These are phyloP conservation scores for Sinhomidia bicolor DNA, from an alignment of 2,888 invertebrate species.

Conservation along the genomic window DNA sequence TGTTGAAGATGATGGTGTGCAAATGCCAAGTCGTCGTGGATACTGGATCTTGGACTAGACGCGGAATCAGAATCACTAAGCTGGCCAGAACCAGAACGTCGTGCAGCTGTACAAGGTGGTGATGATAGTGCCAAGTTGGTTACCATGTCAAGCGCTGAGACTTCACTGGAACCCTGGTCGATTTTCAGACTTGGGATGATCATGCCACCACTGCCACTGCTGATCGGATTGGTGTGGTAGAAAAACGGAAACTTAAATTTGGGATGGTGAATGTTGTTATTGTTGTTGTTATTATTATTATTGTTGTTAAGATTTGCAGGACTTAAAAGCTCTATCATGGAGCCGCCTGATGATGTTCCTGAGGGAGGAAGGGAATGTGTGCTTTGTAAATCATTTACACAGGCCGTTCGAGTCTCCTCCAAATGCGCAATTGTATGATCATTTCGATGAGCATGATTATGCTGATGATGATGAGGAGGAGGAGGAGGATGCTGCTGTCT, in stretches of 20 bases:
- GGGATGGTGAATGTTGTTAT: slow-evolving; percentile 22
- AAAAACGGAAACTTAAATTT: slow-evolving; percentile 27
- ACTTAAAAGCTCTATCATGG: slow-evolving; percentile 6
- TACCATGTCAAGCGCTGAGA: slow-evolving; percentile 27
- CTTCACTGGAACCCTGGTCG: background rate
- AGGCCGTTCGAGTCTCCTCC: background rate
- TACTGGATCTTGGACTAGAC: slow-evolving; percentile 56
- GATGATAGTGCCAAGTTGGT: background rate
- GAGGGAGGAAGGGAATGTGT: slow-evolving; percentile 1
- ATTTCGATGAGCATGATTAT: background rate
- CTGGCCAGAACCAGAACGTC: slow-evolving; percentile 6
- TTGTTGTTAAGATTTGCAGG: too few species aligned
- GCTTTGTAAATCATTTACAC: background rate
- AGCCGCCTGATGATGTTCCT: background rate
- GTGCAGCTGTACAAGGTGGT: background rate
- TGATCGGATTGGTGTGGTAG: background rate
- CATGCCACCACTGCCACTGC: too few species aligned
- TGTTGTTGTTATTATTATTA: slow-evolving; percentile 3
- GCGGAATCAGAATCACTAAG: slow-evolving; percentile 63
- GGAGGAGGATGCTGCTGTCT: slow-evolving; percentile 24
- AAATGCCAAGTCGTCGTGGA: slow-evolving; percentile 30
- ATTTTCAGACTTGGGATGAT: background rate
- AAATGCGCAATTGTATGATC: background rate
- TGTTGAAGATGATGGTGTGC: slow-evolving; percentile 19
- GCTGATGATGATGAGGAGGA: background rate